Evolutionary conservation across 1,140 invertebrate genomes (phyloP), one percentile per base, ranked within the genome.

Genomic region (Euborellia annulipes): DNA sequence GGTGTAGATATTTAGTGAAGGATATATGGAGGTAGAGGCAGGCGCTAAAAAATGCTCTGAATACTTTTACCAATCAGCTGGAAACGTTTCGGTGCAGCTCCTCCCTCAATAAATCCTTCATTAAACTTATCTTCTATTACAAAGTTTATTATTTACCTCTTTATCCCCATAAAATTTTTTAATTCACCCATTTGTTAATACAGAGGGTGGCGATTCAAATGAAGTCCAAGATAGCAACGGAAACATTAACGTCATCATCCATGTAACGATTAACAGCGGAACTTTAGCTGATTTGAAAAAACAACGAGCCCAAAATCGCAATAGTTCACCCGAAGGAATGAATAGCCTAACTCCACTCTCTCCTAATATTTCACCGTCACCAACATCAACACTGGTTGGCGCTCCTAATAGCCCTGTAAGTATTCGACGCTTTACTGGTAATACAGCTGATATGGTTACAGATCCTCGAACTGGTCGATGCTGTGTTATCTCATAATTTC

Each of bases 231-330:
- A 85, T 63, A 78, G 78, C 61, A 85, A 85, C 67, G 82, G 82
- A 62, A 86, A 87, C 70, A 84, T 86, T 65, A 86, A 87, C 70
- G 85, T 88, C 59, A 84, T 87, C 52, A 65, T 69, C 72, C 85
- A 66, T 53, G 79, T 82, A 56, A 73, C 66, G 36, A 70, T 66
- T 40, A 73, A 68, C 55, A 67, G 62, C 14, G 66, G 68, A 45
- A 89, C 86, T 19, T 71, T 92, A 49, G 82, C 85, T 23, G 87
- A 92, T 63, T 67, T 92, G 57, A 92, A 92, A 66, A 89, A 89
- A 58, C 85, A 90, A 59, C 70, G 87, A 48, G 75, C 85, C 9
- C 79, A 86, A 52, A 85, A 79, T 55, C 68, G 85, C 50, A 79
- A 78, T 46, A 75, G 75, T 53, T 69, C 67, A 46, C 56, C 62